Evolutionary conservation across 2,888 invertebrate genomes (phyloP), one percentile per base, ranked within the genome.

Genomic region (Drosophila merina): DNA sequence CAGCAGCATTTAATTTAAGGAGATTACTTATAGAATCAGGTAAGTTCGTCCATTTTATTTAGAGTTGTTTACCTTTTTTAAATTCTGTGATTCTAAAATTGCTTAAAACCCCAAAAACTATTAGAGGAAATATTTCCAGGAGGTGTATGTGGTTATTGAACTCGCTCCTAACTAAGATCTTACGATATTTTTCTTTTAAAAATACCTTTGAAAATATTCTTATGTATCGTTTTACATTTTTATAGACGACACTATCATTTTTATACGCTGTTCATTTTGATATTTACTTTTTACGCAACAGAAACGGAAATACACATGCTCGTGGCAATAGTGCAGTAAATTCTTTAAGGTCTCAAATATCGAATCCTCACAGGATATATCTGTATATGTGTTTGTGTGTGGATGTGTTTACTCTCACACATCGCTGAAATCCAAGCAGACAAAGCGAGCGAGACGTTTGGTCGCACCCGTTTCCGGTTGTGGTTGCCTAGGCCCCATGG

Each of bases 391-490:
- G 48, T 50, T 36, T 38, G 48, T 44, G 49, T 28, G 40, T 14
- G 20, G 20, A 20, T 20, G 20, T 20, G 33, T 45, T 12, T 36
- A 12, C 36, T 36, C 36, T 10, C 38, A 52, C 38, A 67, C 55
- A 64, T 52, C 62, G 36, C 60, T 47, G 40, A 47, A 33, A 54
- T 49, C 44, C 59, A 40, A 45, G 54, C 48, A 68, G 69, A 69
- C 68, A 52, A 69, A 68, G 67, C 67, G 51, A 50, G 59, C 62
- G 51, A 62, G 64, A 62, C 64, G 62, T 62, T 62, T 64, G 64
- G 60, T 64, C 64, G 64, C 31, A 62, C 62, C 63, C 51, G 64
- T 62, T 64, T 52, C 51, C 64, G 64, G 64, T 47, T 64, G 64
- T 51, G 64, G 64, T 64, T 64, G 64, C 51, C 62, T 62, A 52